phyloP scores from a whole-genome alignment of 2,113 vertebrate species.

The Morone saxatilis region DNA sequence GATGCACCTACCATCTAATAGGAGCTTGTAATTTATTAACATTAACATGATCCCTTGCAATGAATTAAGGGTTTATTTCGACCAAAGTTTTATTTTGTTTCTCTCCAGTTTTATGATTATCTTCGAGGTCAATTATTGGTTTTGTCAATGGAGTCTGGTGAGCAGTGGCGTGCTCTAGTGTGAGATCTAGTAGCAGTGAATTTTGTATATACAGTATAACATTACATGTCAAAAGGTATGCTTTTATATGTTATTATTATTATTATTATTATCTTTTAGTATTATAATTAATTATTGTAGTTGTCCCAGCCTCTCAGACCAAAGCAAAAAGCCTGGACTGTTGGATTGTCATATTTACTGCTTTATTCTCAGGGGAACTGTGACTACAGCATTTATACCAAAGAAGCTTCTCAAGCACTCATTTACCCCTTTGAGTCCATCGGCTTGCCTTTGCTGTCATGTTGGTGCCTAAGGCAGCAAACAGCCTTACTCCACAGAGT shows the following conservation, averaged over 20 bases:
- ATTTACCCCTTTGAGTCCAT: conserved; percentile 55
- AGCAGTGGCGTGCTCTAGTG: too few relatives aligned
- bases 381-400: conserved; percentile 31
- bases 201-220: too few relatives aligned
- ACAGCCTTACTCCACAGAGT: conserved; percentile 54
- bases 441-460: conserved; percentile 69
- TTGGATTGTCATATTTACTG: conserved; percentile 35
- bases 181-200: too few relatives aligned
- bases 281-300: neutral
- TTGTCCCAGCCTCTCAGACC: neutral
- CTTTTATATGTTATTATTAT: neutral
- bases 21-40: neutral
- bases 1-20: neutral
- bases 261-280: neutral
- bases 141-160: too few relatives aligned
- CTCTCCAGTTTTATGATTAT: too few relatives aligned
- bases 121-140: too few relatives aligned
- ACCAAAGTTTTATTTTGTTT: too few relatives aligned
- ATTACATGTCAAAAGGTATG: neutral
- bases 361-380: conserved; percentile 9
- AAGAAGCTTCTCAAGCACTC: conserved; percentile 29
- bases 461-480: conserved; percentile 63
- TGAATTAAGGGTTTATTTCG: too few relatives aligned
- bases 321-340: conserved; percentile 4
- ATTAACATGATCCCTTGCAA: neutral